Base-by-base conservation (phyloP, 2,797 vertebrate genomes). In the Lagorchestes hirsutus region DNA sequence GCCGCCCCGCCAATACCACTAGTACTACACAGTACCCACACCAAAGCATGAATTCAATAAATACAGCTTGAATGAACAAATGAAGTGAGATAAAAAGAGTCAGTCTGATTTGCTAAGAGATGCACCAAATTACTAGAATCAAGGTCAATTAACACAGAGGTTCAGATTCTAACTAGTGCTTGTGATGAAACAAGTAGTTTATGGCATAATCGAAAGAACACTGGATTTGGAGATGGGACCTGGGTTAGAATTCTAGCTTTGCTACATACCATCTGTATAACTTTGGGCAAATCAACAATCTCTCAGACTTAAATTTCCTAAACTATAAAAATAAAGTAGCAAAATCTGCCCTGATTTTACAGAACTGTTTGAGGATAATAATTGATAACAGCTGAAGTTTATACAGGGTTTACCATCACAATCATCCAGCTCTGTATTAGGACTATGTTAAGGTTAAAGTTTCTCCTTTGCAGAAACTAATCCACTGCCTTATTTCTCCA, bases 91-190 rank as follows among this genome's bases (percentile, higher is more conserved):
- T 82, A 92, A 57, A n/a, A 8, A 92, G 58, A 46, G 55, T 93
- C 87, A 59, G 22, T 74, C 27, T 94, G 29, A 91, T 40, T 46
- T 82, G 28, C 14, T 92, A 4, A 67, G 91, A 96, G 91, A 74
- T 28, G 31, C 31, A 54, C 34, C 54, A 93, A 54, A n/a, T 90
- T 34, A 93, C n/a, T 90, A 95, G 24, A 87, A 92, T 67, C 92
- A 55, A 96, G 54, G 82, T 34, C 90, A 22, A 22, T 87, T 87
- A 46, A n/a, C 29, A 92, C 67, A 92, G 50, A 96, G 91, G 56
- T 93, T 94, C 55, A 82, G 56, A 95, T 96, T 97, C 52, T 94
- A 94, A 96, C 91, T 8, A 29, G 16, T n/a, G 14, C 91, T 94
- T 57, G 62, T 82, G 11, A 87, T 50, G 9, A 50, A 87, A 87